These are phyloP conservation scores for Donacobius atricapilla DNA, from an alignment of 2,113 vertebrate species.

Conservation along the genomic window DNA sequence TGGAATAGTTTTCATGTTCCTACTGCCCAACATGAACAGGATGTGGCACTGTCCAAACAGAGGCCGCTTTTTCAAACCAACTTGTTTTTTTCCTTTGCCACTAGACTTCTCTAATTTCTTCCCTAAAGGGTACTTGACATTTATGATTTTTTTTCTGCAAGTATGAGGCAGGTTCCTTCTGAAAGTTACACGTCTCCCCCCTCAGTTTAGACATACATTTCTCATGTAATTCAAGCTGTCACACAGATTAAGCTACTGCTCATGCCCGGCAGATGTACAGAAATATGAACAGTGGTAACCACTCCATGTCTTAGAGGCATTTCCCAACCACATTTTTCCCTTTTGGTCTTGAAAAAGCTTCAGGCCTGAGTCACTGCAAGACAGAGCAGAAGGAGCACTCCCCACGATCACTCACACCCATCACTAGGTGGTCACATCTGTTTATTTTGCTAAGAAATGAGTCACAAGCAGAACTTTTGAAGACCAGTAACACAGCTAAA, in stretches of 20 bases:
- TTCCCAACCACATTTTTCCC: background rate
- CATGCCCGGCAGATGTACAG: background rate
- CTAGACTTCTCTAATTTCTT: background rate
- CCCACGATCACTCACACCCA: background rate
- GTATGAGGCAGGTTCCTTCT: background rate
- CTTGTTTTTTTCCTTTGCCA: background rate
- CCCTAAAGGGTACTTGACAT: background rate
- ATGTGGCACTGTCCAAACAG: background rate
- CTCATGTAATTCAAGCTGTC: background rate
- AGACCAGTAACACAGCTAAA: background rate
- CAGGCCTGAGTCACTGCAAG: background rate
- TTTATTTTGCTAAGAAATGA: background rate
- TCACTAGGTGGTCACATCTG: background rate
- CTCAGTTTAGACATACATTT: background rate
- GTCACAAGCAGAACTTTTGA: background rate
- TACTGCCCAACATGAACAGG: background rate
- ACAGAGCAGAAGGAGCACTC: background rate
- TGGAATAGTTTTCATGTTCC: background rate
- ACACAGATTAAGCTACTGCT: no score
- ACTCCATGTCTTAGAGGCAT: background rate
- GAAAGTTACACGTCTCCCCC: background rate
- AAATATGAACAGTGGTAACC: rapidly evolving
- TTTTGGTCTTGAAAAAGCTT: background rate
- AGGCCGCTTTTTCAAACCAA: background rate
- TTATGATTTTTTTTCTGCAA: background rate